Evolutionary conservation across 2,113 vertebrate species (phyloP).

Genomic region (Leptobrachium ailaonicum): DNA sequence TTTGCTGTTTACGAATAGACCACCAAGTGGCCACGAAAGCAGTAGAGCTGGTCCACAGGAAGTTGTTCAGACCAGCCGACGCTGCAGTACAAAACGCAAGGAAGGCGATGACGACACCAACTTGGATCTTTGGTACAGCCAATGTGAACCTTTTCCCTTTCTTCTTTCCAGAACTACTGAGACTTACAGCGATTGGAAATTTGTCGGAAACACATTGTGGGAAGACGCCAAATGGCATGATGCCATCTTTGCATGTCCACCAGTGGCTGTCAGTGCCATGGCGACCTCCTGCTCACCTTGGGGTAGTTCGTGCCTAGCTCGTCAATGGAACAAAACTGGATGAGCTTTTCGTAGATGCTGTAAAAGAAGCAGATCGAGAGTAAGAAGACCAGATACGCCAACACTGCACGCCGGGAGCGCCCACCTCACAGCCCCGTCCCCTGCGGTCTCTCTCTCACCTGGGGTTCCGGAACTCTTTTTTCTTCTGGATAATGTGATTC

Average conservation of each 20-base stretch:
- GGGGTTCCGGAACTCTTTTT: slow-evolving; percentile 96
- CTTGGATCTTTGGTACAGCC: too few species aligned
- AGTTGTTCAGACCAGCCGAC: too few species aligned
- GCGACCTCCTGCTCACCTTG: slow-evolving; percentile 71
- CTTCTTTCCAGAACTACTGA: not conserved
- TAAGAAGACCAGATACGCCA: not conserved
- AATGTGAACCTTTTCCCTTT: too few species aligned
- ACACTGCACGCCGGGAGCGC: too few species aligned
- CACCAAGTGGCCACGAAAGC: too few species aligned
- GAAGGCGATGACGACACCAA: too few species aligned
- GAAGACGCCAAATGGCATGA: too few species aligned
- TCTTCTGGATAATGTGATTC: slow-evolving; percentile 94
- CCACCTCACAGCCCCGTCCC: not conserved
- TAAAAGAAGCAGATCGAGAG: slow-evolving; percentile 42
- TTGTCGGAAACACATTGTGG: not conserved
- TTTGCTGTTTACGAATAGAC: too few species aligned
- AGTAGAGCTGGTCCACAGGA: too few species aligned
- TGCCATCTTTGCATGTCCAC: not conserved
- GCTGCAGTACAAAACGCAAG: too few species aligned
- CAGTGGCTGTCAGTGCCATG: not conserved
- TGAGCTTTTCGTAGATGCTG: slow-evolving; percentile 98
- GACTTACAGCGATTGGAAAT: not conserved
- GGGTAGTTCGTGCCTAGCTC: slow-evolving; percentile 98
- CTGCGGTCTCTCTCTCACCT: slow-evolving; percentile 69
- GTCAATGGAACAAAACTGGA: slow-evolving; percentile 95